These are phyloP conservation scores for Clinocottus analis DNA, from an alignment of 2,113 vertebrate genomes.

Conservation along the genomic window DNA sequence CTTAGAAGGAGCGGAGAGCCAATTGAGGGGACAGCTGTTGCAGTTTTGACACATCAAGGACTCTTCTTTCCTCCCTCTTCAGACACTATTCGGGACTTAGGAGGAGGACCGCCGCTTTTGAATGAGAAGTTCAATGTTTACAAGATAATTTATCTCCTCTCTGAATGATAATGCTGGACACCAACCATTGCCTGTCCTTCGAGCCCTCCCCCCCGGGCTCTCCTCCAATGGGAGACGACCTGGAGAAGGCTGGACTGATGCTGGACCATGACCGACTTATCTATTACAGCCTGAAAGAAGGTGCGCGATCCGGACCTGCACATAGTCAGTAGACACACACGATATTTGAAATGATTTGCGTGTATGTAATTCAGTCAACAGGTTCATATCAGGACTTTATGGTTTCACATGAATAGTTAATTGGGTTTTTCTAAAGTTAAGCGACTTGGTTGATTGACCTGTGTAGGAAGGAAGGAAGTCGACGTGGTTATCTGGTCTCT, in stretches of 20 bases:
- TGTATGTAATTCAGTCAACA: conserved; percentile 26
- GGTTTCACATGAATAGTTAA: conserved; percentile 37
- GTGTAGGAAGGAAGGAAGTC: conserved; percentile 14
- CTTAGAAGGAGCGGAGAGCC: conserved; percentile 31
- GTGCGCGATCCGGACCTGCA: conserved; percentile 66
- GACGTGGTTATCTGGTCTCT: background rate
- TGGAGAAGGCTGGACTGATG: conserved; percentile 73
- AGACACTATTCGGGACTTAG: conserved; percentile 32
- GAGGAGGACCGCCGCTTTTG: conserved; percentile 33
- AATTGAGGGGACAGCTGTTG: conserved; percentile 39
- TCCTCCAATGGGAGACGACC: conserved; percentile 75
- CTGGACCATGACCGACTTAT: conserved; percentile 78
- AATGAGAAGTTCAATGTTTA: conserved; percentile 57
- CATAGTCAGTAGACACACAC: conserved; percentile 21
- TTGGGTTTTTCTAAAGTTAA: conserved; percentile 31
- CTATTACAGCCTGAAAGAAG: conserved; percentile 86
- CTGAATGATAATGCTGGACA: conserved; percentile 84
- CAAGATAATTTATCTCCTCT: conserved; percentile 46
- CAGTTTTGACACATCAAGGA: conserved; percentile 43
- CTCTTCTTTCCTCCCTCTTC: background rate
- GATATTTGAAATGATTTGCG: conserved; percentile 46
- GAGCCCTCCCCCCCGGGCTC: conserved; percentile 77
- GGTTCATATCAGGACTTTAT: conserved; percentile 34
- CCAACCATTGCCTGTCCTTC: conserved; percentile 80
- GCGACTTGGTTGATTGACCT: background rate